Evolutionary conservation across 1,140 invertebrate genomes (phyloP).

Genomic region (Bombus soroeensis): DNA sequence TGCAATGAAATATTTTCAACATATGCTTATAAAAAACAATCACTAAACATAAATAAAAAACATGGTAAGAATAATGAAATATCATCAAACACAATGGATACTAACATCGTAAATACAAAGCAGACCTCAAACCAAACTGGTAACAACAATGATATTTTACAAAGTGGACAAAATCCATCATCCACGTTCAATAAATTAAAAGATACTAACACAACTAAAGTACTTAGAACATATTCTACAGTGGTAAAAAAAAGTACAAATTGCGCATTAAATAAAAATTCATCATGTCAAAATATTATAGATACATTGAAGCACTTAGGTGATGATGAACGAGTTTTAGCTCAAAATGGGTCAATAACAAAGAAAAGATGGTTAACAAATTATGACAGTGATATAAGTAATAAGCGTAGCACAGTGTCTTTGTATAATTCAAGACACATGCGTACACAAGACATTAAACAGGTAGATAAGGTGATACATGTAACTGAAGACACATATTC

Average conservation of each 20-base stretch:
- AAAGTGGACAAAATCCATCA: no score
- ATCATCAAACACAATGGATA: no score
- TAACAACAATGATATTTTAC: not conserved
- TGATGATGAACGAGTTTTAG: not conserved
- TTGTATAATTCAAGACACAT: not conserved
- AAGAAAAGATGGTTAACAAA: not conserved
- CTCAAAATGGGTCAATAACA: not conserved
- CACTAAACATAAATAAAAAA: not conserved
- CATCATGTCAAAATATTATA: not conserved
- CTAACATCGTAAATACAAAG: not conserved
- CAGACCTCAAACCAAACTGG: not conserved
- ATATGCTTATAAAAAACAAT: not conserved
- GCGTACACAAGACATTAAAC: not conserved
- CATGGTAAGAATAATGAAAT: not conserved
- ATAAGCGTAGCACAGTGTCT: not conserved
- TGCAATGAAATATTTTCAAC: not conserved
- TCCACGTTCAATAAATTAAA: not conserved
- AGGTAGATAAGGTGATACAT: not conserved
- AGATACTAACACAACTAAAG: not conserved
- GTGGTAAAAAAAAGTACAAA: not conserved
- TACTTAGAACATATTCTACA: not conserved
- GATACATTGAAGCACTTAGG: not conserved
- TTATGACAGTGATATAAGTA: not conserved
- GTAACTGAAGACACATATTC: not conserved
- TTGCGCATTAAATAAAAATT: not conserved